Conservation (phyloP, 2,113 vertebrate species). For the Hemiscyllium ocellatum region DNA sequence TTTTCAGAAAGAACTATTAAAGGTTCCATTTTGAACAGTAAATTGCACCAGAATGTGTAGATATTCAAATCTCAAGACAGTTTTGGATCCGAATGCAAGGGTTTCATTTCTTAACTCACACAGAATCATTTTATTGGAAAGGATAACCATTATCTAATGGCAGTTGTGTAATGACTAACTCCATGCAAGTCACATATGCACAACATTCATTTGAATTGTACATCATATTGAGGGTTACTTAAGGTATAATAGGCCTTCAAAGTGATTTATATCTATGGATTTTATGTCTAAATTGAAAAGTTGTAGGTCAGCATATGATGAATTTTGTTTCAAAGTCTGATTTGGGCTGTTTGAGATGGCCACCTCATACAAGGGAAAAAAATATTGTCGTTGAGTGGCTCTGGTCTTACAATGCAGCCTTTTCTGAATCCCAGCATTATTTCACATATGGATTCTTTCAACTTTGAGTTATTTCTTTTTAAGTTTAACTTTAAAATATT, state of each 20-base stretch:
- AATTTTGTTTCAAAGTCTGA: constrained; percentile 58
- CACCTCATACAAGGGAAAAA: not conserved
- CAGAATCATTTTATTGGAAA: not conserved
- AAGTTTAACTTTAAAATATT: not conserved
- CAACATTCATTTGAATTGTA: constrained; percentile 41
- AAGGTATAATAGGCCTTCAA: constrained; percentile 45
- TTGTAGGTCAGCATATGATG: constrained; percentile 51
- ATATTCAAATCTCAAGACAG: not conserved
- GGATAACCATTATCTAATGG: not conserved
- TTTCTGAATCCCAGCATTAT: not conserved
- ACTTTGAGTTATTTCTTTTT: not conserved
- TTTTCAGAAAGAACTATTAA: not conserved
- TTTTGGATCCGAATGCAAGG: not conserved
- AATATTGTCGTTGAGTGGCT: not conserved
- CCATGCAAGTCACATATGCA: not conserved
- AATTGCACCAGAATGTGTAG: too few species aligned
- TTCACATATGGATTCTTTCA: not conserved
- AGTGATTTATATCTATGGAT: constrained; percentile 56
- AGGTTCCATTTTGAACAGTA: not conserved
- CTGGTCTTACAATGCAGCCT: not conserved
- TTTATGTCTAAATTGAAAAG: constrained; percentile 54
- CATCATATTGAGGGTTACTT: constrained; percentile 41
- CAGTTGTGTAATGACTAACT: constrained; percentile 1
- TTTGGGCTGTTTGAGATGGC: constrained; percentile 42
- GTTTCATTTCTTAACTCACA: not conserved